Evolutionary conservation across 2,797 vertebrate genomes (phyloP), one percentile per base, ranked within the genome.

Genomic region (Acestrorhynchus altus): DNA sequence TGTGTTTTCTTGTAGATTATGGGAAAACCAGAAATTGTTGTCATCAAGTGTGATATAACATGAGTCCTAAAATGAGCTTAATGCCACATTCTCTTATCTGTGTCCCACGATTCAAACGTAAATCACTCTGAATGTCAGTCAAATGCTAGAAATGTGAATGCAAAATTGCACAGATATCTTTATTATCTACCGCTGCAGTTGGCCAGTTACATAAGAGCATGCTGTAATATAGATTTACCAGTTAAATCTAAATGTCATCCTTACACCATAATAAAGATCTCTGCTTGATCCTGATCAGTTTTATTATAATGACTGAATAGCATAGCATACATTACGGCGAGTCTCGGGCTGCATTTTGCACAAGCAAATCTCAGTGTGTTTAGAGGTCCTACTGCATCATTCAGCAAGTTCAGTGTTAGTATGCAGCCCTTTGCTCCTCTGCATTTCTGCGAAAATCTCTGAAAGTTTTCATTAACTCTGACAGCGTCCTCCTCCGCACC

Each of bases 391-490:
- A 6, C 31, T 18, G 26, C 40, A 54, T 65, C 68, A 46, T 54
- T 72, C 52, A 52, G 59, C 40, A 64, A 24, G 49, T 57, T 57
- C 24, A 22, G 26, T n/a, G 65, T 47, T 49, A 39, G 26, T 57
- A 72, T 40, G 60, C 26, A 57, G 35, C 24, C 24, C 57, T 77
- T 47, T 28, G 66, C 44, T n/a, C 31, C 12, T 16, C 76, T 81
- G n/a, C 24, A 31, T 56, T 78, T 78, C 35, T 46, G 31, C 47
- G 6, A 12, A 28, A 78, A 61, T 71, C 61, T 61, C 71, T 59
- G 42, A 39, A 74, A 68, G 56, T 63, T 75, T 52, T 22, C 13
- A 10, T 69, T 74, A 51, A 31, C 47, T 52, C 35, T 42, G 44
- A 71, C 73, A 72, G 39, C 74, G n/a, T 54, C 49, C 74, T 64